Evolutionary conservation across 2,113 vertebrate species (phyloP), one percentile per base, ranked within the genome.

Genomic region (Recurvirostra avosetta): DNA sequence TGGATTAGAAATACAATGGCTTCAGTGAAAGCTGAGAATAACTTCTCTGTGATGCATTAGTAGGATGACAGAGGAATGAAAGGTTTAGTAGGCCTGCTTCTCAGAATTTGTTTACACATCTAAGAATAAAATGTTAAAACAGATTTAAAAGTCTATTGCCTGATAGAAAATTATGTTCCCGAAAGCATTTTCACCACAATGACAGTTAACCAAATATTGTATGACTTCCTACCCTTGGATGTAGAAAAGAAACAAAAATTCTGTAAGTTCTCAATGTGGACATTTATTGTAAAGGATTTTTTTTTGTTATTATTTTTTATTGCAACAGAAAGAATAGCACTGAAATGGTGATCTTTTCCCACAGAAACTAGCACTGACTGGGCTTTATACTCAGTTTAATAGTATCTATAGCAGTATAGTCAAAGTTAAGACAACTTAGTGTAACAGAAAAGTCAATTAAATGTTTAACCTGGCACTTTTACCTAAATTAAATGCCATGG

Each of bases 21-120:
- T 96, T 94, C 56, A 94, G 88, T 95, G 96, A 95, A 93, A 96
- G 90, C 93, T 94, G 91, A 94, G 94, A 91, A 90, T 95, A 88
- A 96, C 70, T 95, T 92, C 80, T 95, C 89, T 96, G 88, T 79
- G 63, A 94, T 83, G 59, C 65, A 91, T 95, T 96, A 93, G 81
- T 45, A 91, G 81, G 52, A 86, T 93, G 86, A 96, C 88, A 95
- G 87, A 94, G 66, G 76, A 90, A 84, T 95, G 91, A 94, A 95
- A 95, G 71, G 27, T 92, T 95, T 93, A 94, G 79, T 90, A 73
- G 71, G 83, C 22, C 23, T 91, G n/a, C 91, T 96, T 96, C 90
- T 97, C 79, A 79, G 77, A 93, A 92, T 59, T 91, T 68, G 65
- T 94, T 89, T 94, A 71, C 45, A 66, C 55, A 79, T 90, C 38